phyloP scores from a whole-genome alignment of 2,797 vertebrate genomes.

The Notolepis coatsorum region DNA sequence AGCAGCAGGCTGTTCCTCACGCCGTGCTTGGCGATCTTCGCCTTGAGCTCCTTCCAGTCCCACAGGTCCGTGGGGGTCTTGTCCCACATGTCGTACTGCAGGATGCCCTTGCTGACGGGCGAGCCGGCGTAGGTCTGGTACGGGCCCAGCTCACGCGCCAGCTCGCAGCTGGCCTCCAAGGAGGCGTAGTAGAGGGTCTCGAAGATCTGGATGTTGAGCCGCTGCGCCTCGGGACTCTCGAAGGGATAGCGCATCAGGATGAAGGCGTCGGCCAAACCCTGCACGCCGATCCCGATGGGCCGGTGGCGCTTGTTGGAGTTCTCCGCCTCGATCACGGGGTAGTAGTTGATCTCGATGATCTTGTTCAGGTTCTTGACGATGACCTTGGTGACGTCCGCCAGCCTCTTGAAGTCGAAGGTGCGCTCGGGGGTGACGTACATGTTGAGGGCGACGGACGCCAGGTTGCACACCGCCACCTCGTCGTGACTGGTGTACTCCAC shows the following conservation, averaged over 20 bases:
- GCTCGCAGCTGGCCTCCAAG: conserved; percentile 93
- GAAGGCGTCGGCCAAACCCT: conserved; percentile 95
- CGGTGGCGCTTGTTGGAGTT: conserved; percentile 92
- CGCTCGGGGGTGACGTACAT: conserved; percentile 95
- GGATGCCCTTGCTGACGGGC: conserved; percentile 93
- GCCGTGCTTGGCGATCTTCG: conserved; percentile 92
- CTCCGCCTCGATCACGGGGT: conserved; percentile 90
- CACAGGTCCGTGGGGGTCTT: conserved; percentile 89
- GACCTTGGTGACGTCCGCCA: conserved; percentile 91
- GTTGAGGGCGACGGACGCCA: conserved; percentile 96
- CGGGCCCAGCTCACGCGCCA: conserved; percentile 85
- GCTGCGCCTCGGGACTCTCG: conserved; percentile 91
- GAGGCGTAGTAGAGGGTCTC: conserved; percentile 96
- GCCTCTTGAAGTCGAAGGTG: conserved; percentile 90
- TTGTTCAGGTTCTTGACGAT: conserved; percentile 95
- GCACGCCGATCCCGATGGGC: conserved; percentile 96
- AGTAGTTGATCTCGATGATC: conserved; percentile 97
- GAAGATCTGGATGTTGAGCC: conserved; percentile 95
- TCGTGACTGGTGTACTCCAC: conserved; percentile 94
- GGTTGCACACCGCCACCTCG: conserved; percentile 96
- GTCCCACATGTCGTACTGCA: conserved; percentile 98
- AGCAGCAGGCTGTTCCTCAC: conserved; percentile 95
- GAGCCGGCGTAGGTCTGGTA: conserved; percentile 92
- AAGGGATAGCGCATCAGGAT: conserved; percentile 96
- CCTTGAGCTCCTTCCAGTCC: conserved; percentile 93